A percentile compares a stretch with the other conserved stretches of the same genome.
Conservation (phyloP, 2,888 invertebrate genomes). For the Acanthoscelides obtectus region DNA sequence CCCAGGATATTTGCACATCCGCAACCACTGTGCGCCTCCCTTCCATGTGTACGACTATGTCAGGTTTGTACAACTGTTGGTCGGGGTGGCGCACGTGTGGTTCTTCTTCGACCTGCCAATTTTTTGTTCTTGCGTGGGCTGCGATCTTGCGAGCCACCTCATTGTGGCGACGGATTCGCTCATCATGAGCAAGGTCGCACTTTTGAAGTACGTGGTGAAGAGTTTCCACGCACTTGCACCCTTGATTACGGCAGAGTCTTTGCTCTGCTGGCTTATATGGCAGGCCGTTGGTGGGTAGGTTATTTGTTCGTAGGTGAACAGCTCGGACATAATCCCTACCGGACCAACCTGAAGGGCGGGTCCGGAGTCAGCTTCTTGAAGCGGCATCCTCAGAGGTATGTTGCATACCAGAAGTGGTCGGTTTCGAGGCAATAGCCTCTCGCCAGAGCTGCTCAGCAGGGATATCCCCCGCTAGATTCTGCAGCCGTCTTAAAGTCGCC, state of each 20-base stretch:
- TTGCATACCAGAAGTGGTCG: conserved; percentile 1
- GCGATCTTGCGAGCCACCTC: too few relatives aligned
- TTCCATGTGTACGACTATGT: too few relatives aligned
- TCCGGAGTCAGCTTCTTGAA: conserved; percentile 5
- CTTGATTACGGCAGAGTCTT: conserved; percentile 14
- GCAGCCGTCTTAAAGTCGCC: not conserved
- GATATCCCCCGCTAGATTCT: conserved; percentile 9
- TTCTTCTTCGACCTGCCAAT: too few relatives aligned
- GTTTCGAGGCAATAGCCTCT: not conserved
- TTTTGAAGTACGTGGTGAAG: conserved; percentile 15
- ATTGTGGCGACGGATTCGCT: conserved; percentile 20
- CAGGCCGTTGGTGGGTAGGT: conserved; percentile 10
- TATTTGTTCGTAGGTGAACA: conserved; percentile 11
- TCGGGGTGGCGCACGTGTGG: too few relatives aligned
- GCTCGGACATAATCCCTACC: conserved; percentile 24
- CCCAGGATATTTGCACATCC: too few relatives aligned
- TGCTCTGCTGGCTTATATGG: conserved; percentile 7
- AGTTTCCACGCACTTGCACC: conserved; percentile 17
- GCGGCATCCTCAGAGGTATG: not conserved
- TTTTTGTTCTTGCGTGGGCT: too few relatives aligned
- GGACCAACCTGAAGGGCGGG: conserved; percentile 10
- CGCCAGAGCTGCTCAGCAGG: conserved; percentile 5
- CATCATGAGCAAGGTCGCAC: conserved; percentile 13
- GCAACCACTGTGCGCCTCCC: too few relatives aligned
- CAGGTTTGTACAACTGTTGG: too few relatives aligned